These are phyloP conservation scores for Orthosia gothica DNA, from an alignment of 2,888 invertebrate genomes.

Conservation along the genomic window DNA sequence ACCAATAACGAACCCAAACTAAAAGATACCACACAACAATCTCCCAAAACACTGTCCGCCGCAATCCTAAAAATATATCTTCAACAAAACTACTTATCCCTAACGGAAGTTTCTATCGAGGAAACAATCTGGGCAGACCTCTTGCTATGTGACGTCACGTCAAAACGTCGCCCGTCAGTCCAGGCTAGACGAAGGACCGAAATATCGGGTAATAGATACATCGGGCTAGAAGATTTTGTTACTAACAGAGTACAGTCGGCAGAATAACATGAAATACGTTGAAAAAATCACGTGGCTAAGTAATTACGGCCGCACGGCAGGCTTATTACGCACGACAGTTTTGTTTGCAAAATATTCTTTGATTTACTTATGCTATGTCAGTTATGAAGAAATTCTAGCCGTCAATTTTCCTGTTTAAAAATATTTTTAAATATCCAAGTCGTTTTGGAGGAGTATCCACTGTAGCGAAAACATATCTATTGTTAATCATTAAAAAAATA, in stretches of 20 bases:
- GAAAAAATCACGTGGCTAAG: too few relatives aligned
- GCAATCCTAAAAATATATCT: slow-evolving; percentile 51
- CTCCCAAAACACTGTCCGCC: slow-evolving; percentile 25
- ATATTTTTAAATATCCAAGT: too few relatives aligned
- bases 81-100: slow-evolving; percentile 55
- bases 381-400: too few relatives aligned
- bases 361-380: too few relatives aligned
- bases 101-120: slow-evolving; percentile 51
- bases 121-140: slow-evolving; percentile 51
- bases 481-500: too few relatives aligned
- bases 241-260: background rate
- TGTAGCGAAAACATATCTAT: too few relatives aligned
- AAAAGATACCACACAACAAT: slow-evolving; percentile 15
- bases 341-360: too few relatives aligned
- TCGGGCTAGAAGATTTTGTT: slow-evolving; percentile 28
- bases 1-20: slow-evolving; percentile 25
- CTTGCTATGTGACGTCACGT: slow-evolving; percentile 48
- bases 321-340: too few relatives aligned
- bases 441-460: too few relatives aligned
- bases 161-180: slow-evolving; percentile 51
- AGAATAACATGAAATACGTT: background rate
- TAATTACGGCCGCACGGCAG: too few relatives aligned
- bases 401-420: too few relatives aligned
- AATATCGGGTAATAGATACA: slow-evolving; percentile 54
- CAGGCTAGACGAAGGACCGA: slow-evolving; percentile 57